A percentile compares a stretch with the other conserved stretches of the same genome.
Conservation (phyloP, 2,113 vertebrate genomes). For the Spilogale gracilis region DNA sequence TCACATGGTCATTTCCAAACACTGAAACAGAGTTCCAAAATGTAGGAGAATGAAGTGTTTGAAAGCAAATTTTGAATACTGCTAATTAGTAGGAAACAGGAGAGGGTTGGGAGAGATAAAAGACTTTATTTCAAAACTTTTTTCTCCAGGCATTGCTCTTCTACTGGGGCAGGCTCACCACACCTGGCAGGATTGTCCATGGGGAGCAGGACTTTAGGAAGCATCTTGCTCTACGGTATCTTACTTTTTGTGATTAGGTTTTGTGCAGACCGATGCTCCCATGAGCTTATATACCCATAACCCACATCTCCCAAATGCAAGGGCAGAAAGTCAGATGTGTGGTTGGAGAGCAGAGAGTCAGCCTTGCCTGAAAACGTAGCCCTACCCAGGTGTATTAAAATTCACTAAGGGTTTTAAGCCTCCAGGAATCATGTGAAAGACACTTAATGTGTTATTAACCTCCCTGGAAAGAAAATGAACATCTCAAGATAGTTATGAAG, state of each 20-base stretch:
- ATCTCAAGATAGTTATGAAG: constrained; percentile 18
- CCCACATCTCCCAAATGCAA: not conserved
- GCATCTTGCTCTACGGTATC: not conserved
- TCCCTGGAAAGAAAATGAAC: not conserved
- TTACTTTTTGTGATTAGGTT: not conserved
- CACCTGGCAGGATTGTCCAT: not conserved
- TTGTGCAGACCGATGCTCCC: not conserved
- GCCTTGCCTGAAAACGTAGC: not conserved
- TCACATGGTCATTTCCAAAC: not conserved
- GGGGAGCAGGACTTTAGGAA: not conserved
- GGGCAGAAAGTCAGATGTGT: not conserved
- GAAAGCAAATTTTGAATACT: constrained; percentile 4
- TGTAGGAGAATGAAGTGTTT: not conserved
- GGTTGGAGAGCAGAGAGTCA: not conserved
- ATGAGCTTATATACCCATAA: not conserved
- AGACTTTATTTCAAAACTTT: not conserved
- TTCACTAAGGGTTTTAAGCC: not conserved
- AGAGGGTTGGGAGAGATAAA: not conserved
- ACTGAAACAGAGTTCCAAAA: constrained; percentile 6
- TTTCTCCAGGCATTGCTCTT: not conserved
- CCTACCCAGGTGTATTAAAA: not conserved
- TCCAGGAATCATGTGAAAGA: constrained; percentile 13
- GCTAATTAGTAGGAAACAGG: not conserved
- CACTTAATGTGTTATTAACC: not conserved
- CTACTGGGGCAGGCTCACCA: fast-evolving